Evolutionary conservation across 2,888 invertebrate genomes (phyloP), one percentile per base, ranked within the genome.

Genomic region (Metellina segmentata): DNA sequence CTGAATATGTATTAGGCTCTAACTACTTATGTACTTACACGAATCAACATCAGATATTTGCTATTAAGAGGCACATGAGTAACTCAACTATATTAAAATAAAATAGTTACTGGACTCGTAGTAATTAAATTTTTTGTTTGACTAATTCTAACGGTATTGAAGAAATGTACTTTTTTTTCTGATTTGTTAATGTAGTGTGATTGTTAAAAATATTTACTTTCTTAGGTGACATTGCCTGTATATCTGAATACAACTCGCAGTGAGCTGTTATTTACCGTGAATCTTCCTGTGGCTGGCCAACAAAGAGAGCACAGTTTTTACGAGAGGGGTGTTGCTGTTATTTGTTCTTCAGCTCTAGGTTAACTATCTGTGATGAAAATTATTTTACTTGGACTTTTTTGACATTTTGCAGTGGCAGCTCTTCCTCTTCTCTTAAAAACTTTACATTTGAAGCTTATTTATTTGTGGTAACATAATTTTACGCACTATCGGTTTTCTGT

Each of bases 251-350:
- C 98, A 93, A 99, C 98, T 16, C 97, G 99, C 94, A 97, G 98
- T 0, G 99, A 99, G 95, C 96, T 99, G 91, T 96, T 99, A 93
- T 99, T 99, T 95, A 99, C 99, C 0, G 97, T 99, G 90, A 98
- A 99, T 94, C 85, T 92, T 51, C 87, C 87, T 72, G 96, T 99
- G 95, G 97, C 98, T 94, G 97, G 98, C 81, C 97, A 97, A 70
- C 98, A 98, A 95, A 98, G 98, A 94, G 97, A 97, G 87, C 98
- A 98, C 95, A 98, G 98, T 95, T 99, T 99, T 96, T 99, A 99
- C 95, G 99, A 99, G 95, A 96, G 99, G 86, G 99, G 99, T 94
- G 99, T 99, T 49, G 99, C 99, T 81, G 96, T 99, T 77, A 96
- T 99, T 94, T 98, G 98, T 48, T 99, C 99, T 75, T 98, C 98